Evolutionary conservation across 2,797 vertebrate species (phyloP).

Genomic region (Mus minutoides): DNA sequence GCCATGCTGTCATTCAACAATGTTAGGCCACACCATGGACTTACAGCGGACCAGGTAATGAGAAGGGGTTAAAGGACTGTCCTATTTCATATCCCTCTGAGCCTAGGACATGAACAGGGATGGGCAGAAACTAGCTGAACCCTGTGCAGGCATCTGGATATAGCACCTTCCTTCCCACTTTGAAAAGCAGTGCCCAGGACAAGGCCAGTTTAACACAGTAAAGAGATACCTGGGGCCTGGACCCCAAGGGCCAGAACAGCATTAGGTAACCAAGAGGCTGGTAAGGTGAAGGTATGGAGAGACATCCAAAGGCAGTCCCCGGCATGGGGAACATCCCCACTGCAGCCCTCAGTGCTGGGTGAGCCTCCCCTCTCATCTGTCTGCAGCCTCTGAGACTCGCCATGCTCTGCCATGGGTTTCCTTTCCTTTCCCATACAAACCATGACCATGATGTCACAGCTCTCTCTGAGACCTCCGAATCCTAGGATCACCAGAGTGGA

Average conservation of each 20-base stretch:
- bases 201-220: not conserved
- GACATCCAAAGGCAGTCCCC: not conserved
- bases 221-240: not conserved
- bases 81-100: not conserved
- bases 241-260: not conserved
- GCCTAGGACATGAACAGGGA: no score
- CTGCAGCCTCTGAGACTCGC: not conserved
- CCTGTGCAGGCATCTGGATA: not conserved
- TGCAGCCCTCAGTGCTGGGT: not conserved
- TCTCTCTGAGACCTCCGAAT: not conserved
- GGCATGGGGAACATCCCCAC: no score
- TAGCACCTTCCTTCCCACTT: not conserved
- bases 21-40: not conserved
- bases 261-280: no score
- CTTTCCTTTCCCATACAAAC: not conserved
- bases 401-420: no score
- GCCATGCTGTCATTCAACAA: not conserved
- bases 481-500: not conserved
- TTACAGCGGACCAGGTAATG: not conserved
- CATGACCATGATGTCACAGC: not conserved
- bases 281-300: not conserved
- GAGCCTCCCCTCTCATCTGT: not conserved
- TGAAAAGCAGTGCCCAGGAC: no score
- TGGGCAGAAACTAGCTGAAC: not conserved
- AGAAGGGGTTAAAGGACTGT: not conserved